Conservation (phyloP, 2,797 vertebrate genomes). For the Hemitrygon akajei region DNA sequence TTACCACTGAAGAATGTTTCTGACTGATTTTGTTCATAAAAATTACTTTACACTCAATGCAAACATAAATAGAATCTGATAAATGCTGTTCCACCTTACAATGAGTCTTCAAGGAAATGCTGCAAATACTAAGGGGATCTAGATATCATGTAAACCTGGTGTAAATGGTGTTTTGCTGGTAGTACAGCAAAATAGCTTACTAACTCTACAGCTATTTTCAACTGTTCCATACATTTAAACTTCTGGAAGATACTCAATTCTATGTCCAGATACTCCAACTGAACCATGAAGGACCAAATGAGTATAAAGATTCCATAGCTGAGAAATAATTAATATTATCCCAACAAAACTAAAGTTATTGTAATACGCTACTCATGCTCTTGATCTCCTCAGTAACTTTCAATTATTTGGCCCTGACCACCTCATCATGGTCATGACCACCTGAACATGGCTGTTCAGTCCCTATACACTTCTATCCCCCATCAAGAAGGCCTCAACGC, state of each 20-base stretch:
- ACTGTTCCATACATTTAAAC: neutral
- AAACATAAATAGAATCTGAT: neutral
- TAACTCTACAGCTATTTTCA: neutral
- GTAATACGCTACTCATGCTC: too few species aligned
- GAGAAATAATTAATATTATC: neutral
- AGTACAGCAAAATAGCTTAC: neutral
- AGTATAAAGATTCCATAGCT: neutral
- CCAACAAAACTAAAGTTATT: neutral
- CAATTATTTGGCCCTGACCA: too few species aligned
- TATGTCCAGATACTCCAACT: neutral
- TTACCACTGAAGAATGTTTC: neutral
- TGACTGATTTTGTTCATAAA: slow-evolving; percentile 1
- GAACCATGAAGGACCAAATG: neutral
- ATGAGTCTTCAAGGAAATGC: neutral
- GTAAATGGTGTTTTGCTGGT: neutral
- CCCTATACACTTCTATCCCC: too few species aligned
- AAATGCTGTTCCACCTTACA: neutral
- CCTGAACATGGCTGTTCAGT: too few species aligned
- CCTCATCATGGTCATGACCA: too few species aligned
- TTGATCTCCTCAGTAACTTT: too few species aligned
- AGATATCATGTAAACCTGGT: neutral
- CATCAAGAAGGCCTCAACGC: too few species aligned
- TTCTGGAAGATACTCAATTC: neutral
- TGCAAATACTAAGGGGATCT: neutral
- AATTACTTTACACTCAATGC: neutral